Evolutionary conservation across 2,888 invertebrate genomes (phyloP), one percentile per base, ranked within the genome.

Genomic region (Scaptodrosophila latifasciaeformis): DNA sequence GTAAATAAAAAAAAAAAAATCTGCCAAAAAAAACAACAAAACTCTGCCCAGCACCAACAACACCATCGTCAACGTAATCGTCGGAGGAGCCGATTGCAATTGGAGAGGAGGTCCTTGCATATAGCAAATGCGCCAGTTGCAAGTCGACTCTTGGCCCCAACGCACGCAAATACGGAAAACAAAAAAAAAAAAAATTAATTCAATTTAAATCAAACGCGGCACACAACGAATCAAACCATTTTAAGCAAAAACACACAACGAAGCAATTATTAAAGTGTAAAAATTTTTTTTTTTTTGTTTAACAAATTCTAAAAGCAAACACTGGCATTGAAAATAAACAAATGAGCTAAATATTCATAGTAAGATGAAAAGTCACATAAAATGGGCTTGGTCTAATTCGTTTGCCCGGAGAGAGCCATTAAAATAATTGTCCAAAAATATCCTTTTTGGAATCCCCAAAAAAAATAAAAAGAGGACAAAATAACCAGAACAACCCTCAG

Each of bases 81-180:
- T 19, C 35, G 27, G 24, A 57, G 54, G 24, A 30, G 29, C n/a
- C 17, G n/a, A 42, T 49, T 59, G 63, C 55, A 63, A 40, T 46
- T 39, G 39, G 63, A 34, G 49, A 29, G 45, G 47, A 55, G 67
- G 66, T 74, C 72, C 69, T 67, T 67, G 75, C 68, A 65, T 59
- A 71, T 65, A 65, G 65, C 40, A 40, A 59, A 59, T 47, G 60
- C 52, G 48, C 62, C 77, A 85, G 85, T 85, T 83, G 82, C 82
- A 82, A 68, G 62, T 74, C 69, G 67, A 74, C 82, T 67, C 80
- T 69, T 76, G 68, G 67, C 63, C 67, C 69, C 70, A 75, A 70
- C 81, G 68, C 80, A 82, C 71, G 67, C 43, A 68, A 76, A 65
- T 50, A 65, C 70, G 72, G 74, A 62, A 66, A 70, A 46, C 45